Evolutionary conservation across 1,140 invertebrate species (phyloP), one percentile per base, ranked within the genome.

Genomic region (Araneus ventricosus): DNA sequence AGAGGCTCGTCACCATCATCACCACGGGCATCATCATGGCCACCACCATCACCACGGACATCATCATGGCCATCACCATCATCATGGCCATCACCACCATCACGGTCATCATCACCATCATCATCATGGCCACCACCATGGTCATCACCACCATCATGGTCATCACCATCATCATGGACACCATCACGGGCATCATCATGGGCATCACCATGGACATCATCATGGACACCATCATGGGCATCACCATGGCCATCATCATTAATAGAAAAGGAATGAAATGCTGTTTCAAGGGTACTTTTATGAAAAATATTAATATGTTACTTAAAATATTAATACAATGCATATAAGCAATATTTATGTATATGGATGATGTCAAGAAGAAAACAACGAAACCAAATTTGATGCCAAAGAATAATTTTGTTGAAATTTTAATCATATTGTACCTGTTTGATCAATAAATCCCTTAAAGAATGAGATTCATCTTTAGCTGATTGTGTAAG

Each of bases 1-100:
- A 67, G 87, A 90, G 20, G 88, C 52, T 37, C 85, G 67, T 14
- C 88, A 75, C 30, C 88, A 90, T 79, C 88, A 90, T 90, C 88
- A 90, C 41, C 88, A 90, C 10, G 67, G 41, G 2, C 63, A 89
- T 30, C 67, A 79, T 34, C 88, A 89, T 79, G 67, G 67, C 3
- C 79, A 82, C 39, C 37, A 41, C 8, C 79, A 82, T 3, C 79
- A 82, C 41, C 79, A 82, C 20, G 37, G 37, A 3, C 79, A 82
- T 82, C 37, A 41, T n/a, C 79, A 82, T 27, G 37, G 37, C 0
- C 75, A 79, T 14, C n/a, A 30, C 1, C 75, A 79, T 30, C 75
- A 79, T 17, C 75, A 79, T 14, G n/a, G 30, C 0, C 75, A 79
- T 24, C n/a, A 34, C 4, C 75, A 79, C 5, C 75, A 79, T 39